phyloP scores from a whole-genome alignment of 2,113 vertebrate species.

The Odontophorus gujanensis region DNA sequence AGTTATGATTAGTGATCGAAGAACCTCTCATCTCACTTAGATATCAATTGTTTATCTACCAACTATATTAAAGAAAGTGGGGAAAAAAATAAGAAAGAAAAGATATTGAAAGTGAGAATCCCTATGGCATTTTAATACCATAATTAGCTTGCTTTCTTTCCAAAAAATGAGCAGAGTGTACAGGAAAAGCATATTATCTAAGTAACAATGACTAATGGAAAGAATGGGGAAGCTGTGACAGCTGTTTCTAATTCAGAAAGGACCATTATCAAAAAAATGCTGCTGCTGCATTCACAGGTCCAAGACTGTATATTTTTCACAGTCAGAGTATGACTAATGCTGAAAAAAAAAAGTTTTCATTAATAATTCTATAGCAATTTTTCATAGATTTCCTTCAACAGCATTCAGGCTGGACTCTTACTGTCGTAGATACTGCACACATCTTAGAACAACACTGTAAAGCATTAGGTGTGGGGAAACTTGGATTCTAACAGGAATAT shows the following conservation, averaged over 20 bases:
- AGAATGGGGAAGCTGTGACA: conserved; percentile 9
- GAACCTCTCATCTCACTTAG: conserved; percentile 52
- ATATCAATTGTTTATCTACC: conserved; percentile 29
- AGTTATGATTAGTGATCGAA: conserved; percentile 42
- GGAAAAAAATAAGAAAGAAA: conserved; percentile 35
- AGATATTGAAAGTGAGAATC: conserved; percentile 65
- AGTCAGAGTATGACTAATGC: neutral
- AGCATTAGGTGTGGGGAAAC: neutral
- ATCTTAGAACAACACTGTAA: neutral
- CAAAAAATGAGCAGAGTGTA: neutral
- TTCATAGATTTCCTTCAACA: neutral
- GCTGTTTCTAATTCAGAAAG: conserved; percentile 34
- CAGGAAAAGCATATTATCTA: conserved; percentile 15
- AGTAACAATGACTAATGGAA: conserved; percentile 47
- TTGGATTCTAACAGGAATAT: neutral
- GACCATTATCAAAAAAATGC: neutral
- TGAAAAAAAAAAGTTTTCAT: neutral
- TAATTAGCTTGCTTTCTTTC: conserved; percentile 62
- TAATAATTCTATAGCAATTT: neutral
- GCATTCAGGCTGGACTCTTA: neutral
- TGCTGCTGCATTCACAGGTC: neutral
- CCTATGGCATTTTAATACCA: conserved; percentile 49
- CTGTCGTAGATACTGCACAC: neutral
- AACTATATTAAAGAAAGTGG: conserved; percentile 60
- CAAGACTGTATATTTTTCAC: conserved; percentile 7